These are phyloP conservation scores for Danio tinwini DNA, from an alignment of 2,797 vertebrate genomes.

Conservation along the genomic window DNA sequence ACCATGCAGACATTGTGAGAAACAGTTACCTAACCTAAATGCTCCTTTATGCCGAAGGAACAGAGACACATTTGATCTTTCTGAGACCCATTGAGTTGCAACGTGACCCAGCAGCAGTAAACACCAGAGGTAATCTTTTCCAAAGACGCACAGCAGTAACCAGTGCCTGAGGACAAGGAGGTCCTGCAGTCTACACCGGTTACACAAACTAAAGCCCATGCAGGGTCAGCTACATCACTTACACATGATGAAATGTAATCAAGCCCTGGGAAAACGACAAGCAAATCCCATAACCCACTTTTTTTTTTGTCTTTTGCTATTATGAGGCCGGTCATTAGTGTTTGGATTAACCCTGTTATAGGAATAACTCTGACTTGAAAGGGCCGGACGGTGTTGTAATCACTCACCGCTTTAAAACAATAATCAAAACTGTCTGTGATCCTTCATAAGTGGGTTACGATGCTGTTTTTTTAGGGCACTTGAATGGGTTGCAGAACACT, in stretches of 20 bases:
- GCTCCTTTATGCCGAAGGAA: conserved; percentile 46
- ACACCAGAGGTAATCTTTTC: conserved; percentile 33
- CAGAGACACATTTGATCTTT: conserved; percentile 51
- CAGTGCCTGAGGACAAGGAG: conserved; percentile 48
- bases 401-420: neutral
- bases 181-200: conserved; percentile 14
- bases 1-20: conserved; percentile 30
- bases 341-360: conserved; percentile 37
- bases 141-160: conserved; percentile 34
- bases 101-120: conserved; percentile 35
- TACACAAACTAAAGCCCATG: conserved; percentile 27
- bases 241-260: conserved; percentile 27
- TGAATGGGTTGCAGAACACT: neutral
- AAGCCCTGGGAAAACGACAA: conserved; percentile 5
- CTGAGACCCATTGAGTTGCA: conserved; percentile 52
- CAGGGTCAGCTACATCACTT: conserved; percentile 10
- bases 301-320: conserved; percentile 17
- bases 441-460: conserved; percentile 28
- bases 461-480: conserved; percentile 31
- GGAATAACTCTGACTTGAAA: neutral
- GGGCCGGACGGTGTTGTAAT: conserved; percentile 25
- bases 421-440: conserved; percentile 20
- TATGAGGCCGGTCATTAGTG: conserved; percentile 21
- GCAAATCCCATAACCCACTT: conserved; percentile 28
- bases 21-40: conserved; percentile 49